A percentile compares a stretch with the other conserved stretches of the same genome.
Evolutionary conservation across 2,888 invertebrate species (phyloP).

Genomic region (Xylota sylvarum): DNA sequence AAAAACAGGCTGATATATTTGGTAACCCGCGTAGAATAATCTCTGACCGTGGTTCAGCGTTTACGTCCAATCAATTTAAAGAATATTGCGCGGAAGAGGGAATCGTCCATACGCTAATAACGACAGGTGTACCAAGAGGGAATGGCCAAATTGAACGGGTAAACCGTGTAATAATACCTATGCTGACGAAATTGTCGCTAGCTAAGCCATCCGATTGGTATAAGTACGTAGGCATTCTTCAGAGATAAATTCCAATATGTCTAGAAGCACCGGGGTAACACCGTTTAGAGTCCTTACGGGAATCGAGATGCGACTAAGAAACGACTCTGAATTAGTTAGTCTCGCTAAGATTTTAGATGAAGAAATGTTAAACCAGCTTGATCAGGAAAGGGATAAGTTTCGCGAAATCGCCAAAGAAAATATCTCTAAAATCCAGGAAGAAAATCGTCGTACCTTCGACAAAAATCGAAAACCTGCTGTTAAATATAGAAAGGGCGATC

Average conservation of each 20-base stretch:
- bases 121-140: constrained; percentile 15
- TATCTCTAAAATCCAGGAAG: constrained; percentile 23
- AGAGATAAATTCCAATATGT: constrained; percentile 69
- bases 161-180: constrained; percentile 48
- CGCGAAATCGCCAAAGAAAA: constrained; percentile 4
- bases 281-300: constrained; percentile 22
- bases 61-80: constrained; percentile 79
- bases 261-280: constrained; percentile 7
- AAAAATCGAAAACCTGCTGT: constrained; percentile 16
- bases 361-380: background rate
- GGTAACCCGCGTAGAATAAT: constrained; percentile 81
- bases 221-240: constrained; percentile 67
- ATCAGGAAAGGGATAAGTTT: constrained; percentile 3
- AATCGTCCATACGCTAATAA: constrained; percentile 1
- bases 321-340: background rate
- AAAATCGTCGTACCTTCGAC: constrained; percentile 5
- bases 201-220: constrained; percentile 80
- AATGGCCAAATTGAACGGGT: constrained; percentile 22
- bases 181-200: constrained; percentile 80
- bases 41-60: constrained; percentile 81
- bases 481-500: constrained; percentile 25
- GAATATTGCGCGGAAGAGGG: constrained; percentile 47
- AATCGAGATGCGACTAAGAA: constrained; percentile 3
- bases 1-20: constrained; percentile 79
- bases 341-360: constrained; percentile 4